A percentile compares a stretch with the other conserved stretches of the same genome.
These are phyloP conservation scores for Chymomyza amoena DNA, from an alignment of 2,888 invertebrate species.

Conservation along the genomic window DNA sequence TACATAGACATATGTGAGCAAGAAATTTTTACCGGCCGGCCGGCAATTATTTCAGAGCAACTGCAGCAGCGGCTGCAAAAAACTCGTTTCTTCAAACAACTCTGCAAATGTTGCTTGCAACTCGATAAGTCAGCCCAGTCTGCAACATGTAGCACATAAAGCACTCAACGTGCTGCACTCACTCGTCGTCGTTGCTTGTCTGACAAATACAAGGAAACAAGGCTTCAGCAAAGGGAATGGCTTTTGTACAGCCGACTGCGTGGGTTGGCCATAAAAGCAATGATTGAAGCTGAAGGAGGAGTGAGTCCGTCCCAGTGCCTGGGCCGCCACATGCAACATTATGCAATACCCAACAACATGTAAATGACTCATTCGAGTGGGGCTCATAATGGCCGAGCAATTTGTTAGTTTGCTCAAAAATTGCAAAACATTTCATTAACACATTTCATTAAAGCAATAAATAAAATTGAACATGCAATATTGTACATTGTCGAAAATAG, in stretches of 20 bases:
- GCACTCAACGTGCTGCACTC: slow-evolving; percentile 34
- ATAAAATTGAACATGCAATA: neutral
- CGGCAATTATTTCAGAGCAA: slow-evolving; percentile 19
- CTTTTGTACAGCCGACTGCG: slow-evolving; percentile 29
- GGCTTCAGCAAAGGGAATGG: slow-evolving; percentile 5
- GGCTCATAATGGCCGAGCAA: slow-evolving; percentile 23
- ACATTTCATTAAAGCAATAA: slow-evolving; percentile 28
- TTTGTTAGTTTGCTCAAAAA: slow-evolving; percentile 24
- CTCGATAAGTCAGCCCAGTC: slow-evolving; percentile 4
- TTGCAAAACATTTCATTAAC: slow-evolving; percentile 46
- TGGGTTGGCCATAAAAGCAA: slow-evolving; percentile 46
- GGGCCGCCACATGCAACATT: slow-evolving; percentile 34
- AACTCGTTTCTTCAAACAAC: slow-evolving; percentile 1
- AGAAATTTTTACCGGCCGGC: slow-evolving; percentile 60
- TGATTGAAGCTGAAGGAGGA: slow-evolving; percentile 54
- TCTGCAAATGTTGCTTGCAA: slow-evolving; percentile 9
- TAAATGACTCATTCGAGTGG: slow-evolving; percentile 47
- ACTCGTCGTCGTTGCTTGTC: slow-evolving; percentile 2
- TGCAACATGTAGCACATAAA: slow-evolving; percentile 25
- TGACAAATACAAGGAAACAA: slow-evolving; percentile 14
- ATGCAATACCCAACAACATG: slow-evolving; percentile 18
- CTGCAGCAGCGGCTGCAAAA: neutral
- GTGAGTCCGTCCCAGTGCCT: slow-evolving; percentile 28
- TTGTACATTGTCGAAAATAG: neutral
- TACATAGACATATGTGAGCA: slow-evolving; percentile 9